Base-by-base conservation (phyloP, 2,797 vertebrate genomes). In the Atherinosoma microstoma region DNA sequence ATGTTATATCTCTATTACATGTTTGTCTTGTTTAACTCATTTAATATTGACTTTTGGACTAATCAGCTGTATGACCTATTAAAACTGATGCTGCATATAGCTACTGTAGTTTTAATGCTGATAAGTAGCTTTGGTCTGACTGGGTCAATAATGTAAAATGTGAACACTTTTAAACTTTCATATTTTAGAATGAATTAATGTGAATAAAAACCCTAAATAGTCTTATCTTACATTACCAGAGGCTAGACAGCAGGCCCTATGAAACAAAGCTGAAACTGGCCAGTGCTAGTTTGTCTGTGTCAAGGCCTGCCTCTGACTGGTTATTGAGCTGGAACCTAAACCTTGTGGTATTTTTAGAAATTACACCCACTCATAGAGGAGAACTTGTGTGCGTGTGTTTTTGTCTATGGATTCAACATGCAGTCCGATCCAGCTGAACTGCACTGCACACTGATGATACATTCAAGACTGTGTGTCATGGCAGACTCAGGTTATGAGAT, bases 251-350 rank as follows among this genome's bases (percentile, higher is more conserved):
- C 60, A 64, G 67, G 70, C 67, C 84, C 85, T 6, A 90, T 80
- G 84, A 87, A 89, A 84, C 73, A 24, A 70, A 83, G 73, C 75
- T 88, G 80, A 90, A 91, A 91, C 83, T 40, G 57, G 87, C 78
- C 34, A 30, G 72, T 6, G 18, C 27, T 58, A 5, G 58, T 58
- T 42, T 58, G 57, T 72, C 27, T 0, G 45, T 73, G 51, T 68
- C 78, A 45, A 78, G 40, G 62, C 57, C 64, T 57, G 71, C 70
- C 61, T 78, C 68, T 8, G 51, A 81, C 63, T 71, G 62, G 76
- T 67, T 61, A 51, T 20, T 73, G 29, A 85, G 64, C 63, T 70
- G 59, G 76, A 87, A 85, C 71, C 67, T 49, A 73, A 87, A 79
- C 76, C 72, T 40, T 78, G 63, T 62, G 64, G 73, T 77, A 68